These are phyloP conservation scores for Xanthia togata DNA, from an alignment of 2,888 invertebrate genomes.

Conservation along the genomic window DNA sequence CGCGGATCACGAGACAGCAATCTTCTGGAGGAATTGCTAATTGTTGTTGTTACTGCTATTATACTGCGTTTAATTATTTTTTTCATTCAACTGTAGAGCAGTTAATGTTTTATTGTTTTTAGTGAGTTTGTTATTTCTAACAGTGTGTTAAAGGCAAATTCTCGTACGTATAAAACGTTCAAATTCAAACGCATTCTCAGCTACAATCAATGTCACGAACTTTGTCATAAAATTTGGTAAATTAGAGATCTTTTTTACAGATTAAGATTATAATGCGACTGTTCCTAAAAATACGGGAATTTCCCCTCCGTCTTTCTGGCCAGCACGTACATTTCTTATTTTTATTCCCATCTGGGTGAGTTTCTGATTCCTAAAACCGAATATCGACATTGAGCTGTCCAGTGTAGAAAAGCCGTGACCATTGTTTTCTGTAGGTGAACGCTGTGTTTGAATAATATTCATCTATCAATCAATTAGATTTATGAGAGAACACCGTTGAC, in stretches of 20 bases:
- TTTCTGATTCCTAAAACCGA: neutral
- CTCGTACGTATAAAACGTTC: too few species aligned
- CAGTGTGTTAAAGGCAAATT: too few species aligned
- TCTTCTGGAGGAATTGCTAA: conserved; percentile 27
- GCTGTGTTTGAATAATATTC: neutral
- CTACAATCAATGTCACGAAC: too few species aligned
- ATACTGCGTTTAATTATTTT: neutral
- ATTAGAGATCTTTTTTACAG: too few species aligned
- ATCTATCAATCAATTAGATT: neutral
- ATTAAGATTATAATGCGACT: too few species aligned
- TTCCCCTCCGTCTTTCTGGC: too few species aligned
- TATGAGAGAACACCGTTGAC: neutral
- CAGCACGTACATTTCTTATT: neutral
- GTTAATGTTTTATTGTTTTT: conserved; percentile 4
- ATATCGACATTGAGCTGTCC: neutral
- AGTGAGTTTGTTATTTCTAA: neutral
- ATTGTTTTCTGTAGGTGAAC: neutral
- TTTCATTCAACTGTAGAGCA: neutral
- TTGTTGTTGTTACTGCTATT: conserved; percentile 15
- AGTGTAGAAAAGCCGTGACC: neutral
- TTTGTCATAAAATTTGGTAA: too few species aligned
- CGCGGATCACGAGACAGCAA: conserved; percentile 32
- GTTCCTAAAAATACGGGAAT: too few species aligned
- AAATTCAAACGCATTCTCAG: too few species aligned
- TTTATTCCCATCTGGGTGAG: neutral